Base-by-base conservation (phyloP, 1,140 invertebrate species). In the Rhagoletis pomonella region DNA sequence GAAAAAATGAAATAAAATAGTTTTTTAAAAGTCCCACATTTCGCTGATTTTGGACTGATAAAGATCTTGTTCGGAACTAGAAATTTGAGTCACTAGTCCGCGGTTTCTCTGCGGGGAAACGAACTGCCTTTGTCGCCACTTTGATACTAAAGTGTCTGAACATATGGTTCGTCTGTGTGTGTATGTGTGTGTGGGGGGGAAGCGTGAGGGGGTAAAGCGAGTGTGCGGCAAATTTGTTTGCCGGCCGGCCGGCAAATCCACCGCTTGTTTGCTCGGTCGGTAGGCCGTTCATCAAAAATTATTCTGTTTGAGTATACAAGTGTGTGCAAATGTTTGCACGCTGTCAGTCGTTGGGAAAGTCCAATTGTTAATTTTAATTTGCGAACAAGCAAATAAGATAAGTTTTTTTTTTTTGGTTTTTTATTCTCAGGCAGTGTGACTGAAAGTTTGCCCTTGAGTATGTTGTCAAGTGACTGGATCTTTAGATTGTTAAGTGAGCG, bases 301-400 rank as follows among this genome's bases (percentile, higher is more conserved):
- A 29, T 29, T 29, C 29, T 55, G 10, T 55, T 55, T 55, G 10
- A 55, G 50, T 55, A 55, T 10, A 10, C 50, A 55, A 55, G 50
- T 55, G 10, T 55, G 64, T 39, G 64, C 39, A 39, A 29, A 67
- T 39, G 64, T 67, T 67, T 67, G 64, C 29, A 5, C 29, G 29
- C 29, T 4, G 29, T 19, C 19, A 81, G 6, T 55, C 55, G 73
- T 50, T 55, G 47, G 47, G 47, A 81, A 73, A 73, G 67, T 73
- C 67, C 67, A 73, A 81, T 81, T 55, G 73, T 81, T 55, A 81
- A 58, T 55, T 29, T 58, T n/a, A 81, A 81, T 55, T 17, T 81
- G 44, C n/a, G 9, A n/a, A 58, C 73, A 81, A 17, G 73, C 73
- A 81, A 81, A 19, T 9, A 81, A 81, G 29, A 29, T 10, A 10